A percentile compares a stretch with the other conserved stretches of the same genome.
Evolutionary conservation across 2,113 vertebrate species (phyloP).

Genomic region (Tiliqua scincoides): DNA sequence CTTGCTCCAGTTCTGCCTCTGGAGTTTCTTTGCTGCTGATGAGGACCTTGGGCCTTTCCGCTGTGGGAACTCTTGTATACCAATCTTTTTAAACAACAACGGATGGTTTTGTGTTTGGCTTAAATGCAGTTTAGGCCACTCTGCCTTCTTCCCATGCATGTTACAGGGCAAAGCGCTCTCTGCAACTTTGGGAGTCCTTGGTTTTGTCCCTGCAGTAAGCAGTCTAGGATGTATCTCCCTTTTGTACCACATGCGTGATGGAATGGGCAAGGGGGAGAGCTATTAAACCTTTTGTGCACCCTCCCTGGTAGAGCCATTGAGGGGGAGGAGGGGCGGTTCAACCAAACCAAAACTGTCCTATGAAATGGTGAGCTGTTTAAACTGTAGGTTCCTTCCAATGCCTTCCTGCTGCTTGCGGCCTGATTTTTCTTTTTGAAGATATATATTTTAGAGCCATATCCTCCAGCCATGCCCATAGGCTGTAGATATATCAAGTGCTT

Average conservation of each 20-base stretch:
- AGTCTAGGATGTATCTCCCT: slow-evolving; percentile 30
- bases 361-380: slow-evolving; percentile 55
- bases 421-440: slow-evolving; percentile 57
- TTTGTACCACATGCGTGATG: neutral
- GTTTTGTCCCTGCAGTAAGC: slow-evolving; percentile 40
- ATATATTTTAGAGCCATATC: slow-evolving; percentile 72
- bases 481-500: slow-evolving; percentile 67
- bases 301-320: accelerated
- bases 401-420: slow-evolving; percentile 50
- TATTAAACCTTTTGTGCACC: neutral
- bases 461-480: slow-evolving; percentile 55
- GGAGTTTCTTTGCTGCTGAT: neutral
- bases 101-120: neutral
- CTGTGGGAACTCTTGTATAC: accelerated
- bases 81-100: neutral
- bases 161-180: slow-evolving; percentile 21
- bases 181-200: neutral
- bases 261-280: neutral
- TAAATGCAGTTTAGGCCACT: accelerated
- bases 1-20: neutral
- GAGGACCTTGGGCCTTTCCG: neutral
- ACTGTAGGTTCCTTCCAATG: slow-evolving; percentile 50
- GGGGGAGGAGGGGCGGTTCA: slow-evolving; percentile 36
- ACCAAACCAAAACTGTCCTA: slow-evolving; percentile 28
- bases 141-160: slow-evolving; percentile 32